A percentile compares a stretch with the other conserved stretches of the same genome.
Evolutionary conservation across 2,888 invertebrate genomes (phyloP).

Genomic region (Beris morrisii): DNA sequence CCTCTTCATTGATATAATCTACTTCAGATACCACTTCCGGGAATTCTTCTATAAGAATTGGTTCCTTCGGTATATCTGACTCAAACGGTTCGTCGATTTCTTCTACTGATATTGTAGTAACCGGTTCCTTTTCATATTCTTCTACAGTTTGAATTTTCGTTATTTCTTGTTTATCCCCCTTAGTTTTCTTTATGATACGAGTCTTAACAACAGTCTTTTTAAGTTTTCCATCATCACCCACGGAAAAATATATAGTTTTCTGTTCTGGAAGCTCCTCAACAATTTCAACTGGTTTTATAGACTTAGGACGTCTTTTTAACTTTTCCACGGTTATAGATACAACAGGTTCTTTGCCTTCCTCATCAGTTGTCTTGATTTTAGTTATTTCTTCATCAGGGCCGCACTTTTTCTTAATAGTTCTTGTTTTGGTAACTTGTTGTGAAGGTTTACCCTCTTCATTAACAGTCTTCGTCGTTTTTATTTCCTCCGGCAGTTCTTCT

Average conservation of each 20-base stretch:
- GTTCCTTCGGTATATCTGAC: slow-evolving; percentile 45
- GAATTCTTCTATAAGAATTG: slow-evolving; percentile 50
- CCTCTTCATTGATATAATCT: slow-evolving; percentile 40
- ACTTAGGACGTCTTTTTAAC: slow-evolving; percentile 30
- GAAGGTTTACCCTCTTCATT: slow-evolving; percentile 48
- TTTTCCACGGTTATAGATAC: slow-evolving; percentile 46
- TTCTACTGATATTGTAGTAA: slow-evolving; percentile 53
- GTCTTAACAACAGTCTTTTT: slow-evolving; percentile 49
- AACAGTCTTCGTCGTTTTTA: slow-evolving; percentile 50
- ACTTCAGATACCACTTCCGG: slow-evolving; percentile 48
- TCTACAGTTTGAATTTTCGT: slow-evolving; percentile 58
- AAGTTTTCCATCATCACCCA: slow-evolving; percentile 48
- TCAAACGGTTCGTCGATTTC: slow-evolving; percentile 43
- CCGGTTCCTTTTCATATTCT: slow-evolving; percentile 57
- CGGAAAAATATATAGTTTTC: slow-evolving; percentile 49
- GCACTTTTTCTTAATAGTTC: slow-evolving; percentile 47
- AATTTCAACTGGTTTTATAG: background rate
- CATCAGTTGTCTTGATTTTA: slow-evolving; percentile 56
- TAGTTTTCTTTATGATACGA: slow-evolving; percentile 48
- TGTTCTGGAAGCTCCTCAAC: slow-evolving; percentile 51
- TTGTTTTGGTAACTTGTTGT: slow-evolving; percentile 49
- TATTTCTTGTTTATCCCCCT: slow-evolving; percentile 52
- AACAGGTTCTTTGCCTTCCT: slow-evolving; percentile 54
- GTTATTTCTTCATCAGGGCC: slow-evolving; percentile 56
- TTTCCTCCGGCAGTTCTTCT: slow-evolving; percentile 51